Base-by-base conservation (phyloP, 2,113 vertebrate species). In the Hippocampus barbouri region DNA sequence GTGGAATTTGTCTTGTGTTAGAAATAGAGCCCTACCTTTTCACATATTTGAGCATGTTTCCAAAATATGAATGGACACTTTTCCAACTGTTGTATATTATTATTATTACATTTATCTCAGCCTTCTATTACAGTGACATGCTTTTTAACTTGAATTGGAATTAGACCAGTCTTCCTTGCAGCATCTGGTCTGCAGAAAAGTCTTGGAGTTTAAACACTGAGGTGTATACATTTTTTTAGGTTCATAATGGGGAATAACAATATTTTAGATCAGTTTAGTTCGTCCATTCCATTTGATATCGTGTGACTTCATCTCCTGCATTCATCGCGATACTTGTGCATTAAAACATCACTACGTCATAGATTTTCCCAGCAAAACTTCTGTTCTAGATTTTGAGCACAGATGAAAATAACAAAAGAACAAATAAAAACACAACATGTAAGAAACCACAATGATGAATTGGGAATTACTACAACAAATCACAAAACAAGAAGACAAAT, bases 31-130 rank as follows among this genome's bases (percentile, higher is more conserved):
- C 61, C 41, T 75, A 70, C 70, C 66, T 69, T 73, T 75, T 83
- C 56, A 74, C 23, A 70, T 18, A 67, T 83, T 78, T 23, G 65
- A 66, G 51, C 74, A 5, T 9, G 45, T 67, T 82, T 76, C 74
- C 78, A 71, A 81, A 53, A 76, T 68, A 73, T 11, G 77, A 79
- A 11, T 25, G 51, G 69, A 72, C 69, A 5, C 34, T 53, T 72
- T 83, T 61, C 75, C 79, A 73, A 70, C 40, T 43, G 61, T 66
- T 70, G 78, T 83, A 47, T n/a, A 41, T 76, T 83, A 67, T 76
- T 83, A 67, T 60, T 59, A 65, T 59, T 25, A 43, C 40, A 41
- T 66, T 75, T 43, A 23, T 3, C 2, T 66, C 12, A 27, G 43
- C 75, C 10, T 74, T 70, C 82, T 83, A 74, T 38, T 38, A 83